Conservation (phyloP, 2,888 invertebrate genomes). For the Baronia brevicornis region DNA sequence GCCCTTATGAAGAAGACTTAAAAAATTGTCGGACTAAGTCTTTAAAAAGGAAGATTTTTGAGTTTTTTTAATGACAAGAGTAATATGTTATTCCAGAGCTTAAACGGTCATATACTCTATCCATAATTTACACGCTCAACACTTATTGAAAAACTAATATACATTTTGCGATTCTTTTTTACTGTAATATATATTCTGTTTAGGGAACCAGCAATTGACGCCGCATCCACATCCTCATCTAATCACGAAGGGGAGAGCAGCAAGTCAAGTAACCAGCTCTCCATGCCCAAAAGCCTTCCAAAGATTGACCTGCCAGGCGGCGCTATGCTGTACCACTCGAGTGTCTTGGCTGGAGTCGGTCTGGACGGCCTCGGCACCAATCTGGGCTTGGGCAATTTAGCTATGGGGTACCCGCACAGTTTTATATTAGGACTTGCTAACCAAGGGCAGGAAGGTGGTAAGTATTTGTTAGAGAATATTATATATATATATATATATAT, state of each 20-base stretch:
- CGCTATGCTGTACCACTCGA: constrained; percentile 62
- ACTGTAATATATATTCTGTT: constrained; percentile 3
- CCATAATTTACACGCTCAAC: no score
- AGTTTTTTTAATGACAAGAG: no score
- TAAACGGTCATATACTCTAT: no score
- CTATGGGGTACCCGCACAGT: constrained; percentile 68
- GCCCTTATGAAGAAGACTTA: no score
- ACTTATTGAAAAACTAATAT: no score
- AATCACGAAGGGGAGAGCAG: constrained; percentile 58
- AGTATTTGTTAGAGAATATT: constrained; percentile 18
- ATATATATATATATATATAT: neutral
- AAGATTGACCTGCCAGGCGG: constrained; percentile 63
- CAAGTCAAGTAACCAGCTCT: constrained; percentile 39
- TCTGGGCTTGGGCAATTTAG: constrained; percentile 57
- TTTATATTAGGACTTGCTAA: constrained; percentile 67
- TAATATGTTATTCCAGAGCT: no score
- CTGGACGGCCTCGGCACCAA: constrained; percentile 56
- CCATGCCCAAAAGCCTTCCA: constrained; percentile 50
- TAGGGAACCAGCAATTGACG: constrained; percentile 48
- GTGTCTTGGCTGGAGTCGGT: constrained; percentile 44
- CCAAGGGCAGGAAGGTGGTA: constrained; percentile 66
- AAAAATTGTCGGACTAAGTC: no score
- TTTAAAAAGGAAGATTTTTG: no score
- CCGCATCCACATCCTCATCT: constrained; percentile 55
- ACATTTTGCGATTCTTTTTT: neutral